Base-by-base conservation (phyloP, 2,797 vertebrate species). In the Hoplostethus mediterraneus region DNA sequence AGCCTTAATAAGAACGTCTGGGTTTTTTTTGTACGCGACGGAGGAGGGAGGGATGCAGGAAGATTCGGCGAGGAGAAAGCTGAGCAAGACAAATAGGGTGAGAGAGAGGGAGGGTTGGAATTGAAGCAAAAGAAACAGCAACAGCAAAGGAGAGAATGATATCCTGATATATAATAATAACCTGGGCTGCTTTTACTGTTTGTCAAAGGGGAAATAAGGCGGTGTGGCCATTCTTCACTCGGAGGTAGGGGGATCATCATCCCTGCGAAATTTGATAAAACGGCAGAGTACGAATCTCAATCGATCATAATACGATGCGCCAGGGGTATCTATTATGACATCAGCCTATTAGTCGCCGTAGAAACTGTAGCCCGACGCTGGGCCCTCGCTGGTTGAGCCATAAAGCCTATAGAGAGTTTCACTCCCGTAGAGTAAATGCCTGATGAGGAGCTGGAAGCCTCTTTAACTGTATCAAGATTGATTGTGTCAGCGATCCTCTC, bases 1-100 rank as follows among this genome's bases (percentile, higher is more conserved):
- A 90, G 45, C 59, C 70, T 83, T 87, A 85, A 92, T 93, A 93
- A 91, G 74, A 89, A 65, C 28, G 36, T 72, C 73, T 79, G 65
- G 28, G 28, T 28, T 28, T 71, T 71, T 67, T 85, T 60, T 3
- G 12, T 62, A n/a, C 38, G 52, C 65, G 57, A 70, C 2, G 11
- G 64, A 77, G 13, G 12, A 28, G 49, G 16, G 28, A 74, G 28
- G 0, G 49, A 61, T 17, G 66, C 4, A 40, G 53, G 16, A 21
- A 74, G 28, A 0, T 28, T 28, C 0, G 28, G 28, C 28, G 28
- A 28, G 28, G 28, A 28, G 28, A 28, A 2, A 28, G 3, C 28
- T 28, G 49, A 61, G 17, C 63, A 4, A 40, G 70, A 40, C 33
- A 55, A 21, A 63, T 25, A 4, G 25, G 4, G 5, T 48, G 53